Conservation (phyloP, 2,113 vertebrate genomes). For the Gavialis gangeticus region DNA sequence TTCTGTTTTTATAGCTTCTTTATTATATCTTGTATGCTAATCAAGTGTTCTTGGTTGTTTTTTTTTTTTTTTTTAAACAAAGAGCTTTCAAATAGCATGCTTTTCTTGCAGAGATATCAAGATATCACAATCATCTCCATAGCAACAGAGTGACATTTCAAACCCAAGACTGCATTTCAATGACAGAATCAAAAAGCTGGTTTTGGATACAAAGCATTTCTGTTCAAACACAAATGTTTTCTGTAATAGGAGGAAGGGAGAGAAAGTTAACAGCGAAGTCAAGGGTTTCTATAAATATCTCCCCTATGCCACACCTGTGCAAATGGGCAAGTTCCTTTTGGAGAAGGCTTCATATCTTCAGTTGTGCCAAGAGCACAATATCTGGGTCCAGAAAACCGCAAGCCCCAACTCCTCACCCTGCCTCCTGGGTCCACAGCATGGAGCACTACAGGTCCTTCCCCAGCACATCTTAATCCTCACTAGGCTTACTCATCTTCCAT, state of each 20-base stretch:
- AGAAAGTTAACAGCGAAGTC: not conserved
- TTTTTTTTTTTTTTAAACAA: not conserved
- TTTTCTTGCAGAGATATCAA: not conserved
- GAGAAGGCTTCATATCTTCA: not conserved
- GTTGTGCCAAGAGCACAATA: not conserved
- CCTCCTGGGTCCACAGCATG: too few relatives aligned
- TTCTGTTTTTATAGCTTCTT: not conserved
- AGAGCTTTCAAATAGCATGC: not conserved
- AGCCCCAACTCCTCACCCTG: not conserved
- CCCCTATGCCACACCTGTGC: not conserved
- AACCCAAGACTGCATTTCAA: not conserved
- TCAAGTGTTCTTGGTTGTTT: not conserved
- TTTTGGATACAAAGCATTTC: not conserved
- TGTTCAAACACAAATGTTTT: not conserved
- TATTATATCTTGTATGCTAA: too few relatives aligned
- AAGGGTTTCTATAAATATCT: not conserved
- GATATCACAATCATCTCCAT: not conserved
- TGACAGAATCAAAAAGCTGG: not conserved
- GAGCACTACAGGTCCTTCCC: too few relatives aligned
- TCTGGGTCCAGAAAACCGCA: not conserved
- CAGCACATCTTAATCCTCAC: not conserved
- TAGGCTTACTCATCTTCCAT: too few relatives aligned
- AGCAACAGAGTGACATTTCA: not conserved
- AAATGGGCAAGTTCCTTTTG: not conserved
- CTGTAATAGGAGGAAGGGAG: not conserved